Base-by-base conservation (phyloP, 2,888 invertebrate species). In the Bursaphelenchus okinawaensis region DNA sequence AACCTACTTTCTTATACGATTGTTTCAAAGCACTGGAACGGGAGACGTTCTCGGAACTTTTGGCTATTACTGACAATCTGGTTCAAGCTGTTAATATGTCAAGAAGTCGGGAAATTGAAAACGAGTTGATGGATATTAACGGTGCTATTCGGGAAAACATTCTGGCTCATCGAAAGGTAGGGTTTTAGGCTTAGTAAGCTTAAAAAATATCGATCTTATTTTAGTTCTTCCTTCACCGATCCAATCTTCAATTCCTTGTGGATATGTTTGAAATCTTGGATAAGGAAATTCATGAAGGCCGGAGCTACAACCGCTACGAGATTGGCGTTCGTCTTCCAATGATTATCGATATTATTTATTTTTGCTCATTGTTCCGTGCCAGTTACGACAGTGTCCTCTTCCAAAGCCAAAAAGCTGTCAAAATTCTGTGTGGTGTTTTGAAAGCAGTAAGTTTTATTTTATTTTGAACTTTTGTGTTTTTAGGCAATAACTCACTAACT, bases 171-270 rank as follows among this genome's bases (percentile, higher is more conserved):
- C 23, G 31, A 57, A 57, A 54, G 23, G 27, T 54, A 40, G 40
- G n/a, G 1, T 40, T 40, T 40, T 6, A 40, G 12, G 2, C 19
- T 29, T 40, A 27, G 22, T 20, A 29, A 26, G n/a, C 50, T 55
- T 1, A 2, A 19, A n/a, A 16, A 7, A 22, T 40, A n/a, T 20
- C 19, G 24, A 20, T 52, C 12, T 29, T 4, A 68, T 8, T 57
- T 56, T 23, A 59, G 60, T 22, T 54, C 29, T 59, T 31, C 52
- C 24, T 59, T 8, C 31, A 59, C 55, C 31, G 65, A 9, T 68
- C 68, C 59, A 73, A 73, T 31, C 54, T 71, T 9, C 56, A 61
- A 22, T 71, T 68, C 57, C 60, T 64, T 29, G 40, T 73, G 24
- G 65, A 68, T 59, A 28, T 70, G 20, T 19, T 73, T 27, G 62